Percentiles rank a stretch among this genome's conserved stretches.
These are phyloP conservation scores for Malaclemys terrapin DNA, from an alignment of 2,113 vertebrate genomes.

Conservation along the genomic window DNA sequence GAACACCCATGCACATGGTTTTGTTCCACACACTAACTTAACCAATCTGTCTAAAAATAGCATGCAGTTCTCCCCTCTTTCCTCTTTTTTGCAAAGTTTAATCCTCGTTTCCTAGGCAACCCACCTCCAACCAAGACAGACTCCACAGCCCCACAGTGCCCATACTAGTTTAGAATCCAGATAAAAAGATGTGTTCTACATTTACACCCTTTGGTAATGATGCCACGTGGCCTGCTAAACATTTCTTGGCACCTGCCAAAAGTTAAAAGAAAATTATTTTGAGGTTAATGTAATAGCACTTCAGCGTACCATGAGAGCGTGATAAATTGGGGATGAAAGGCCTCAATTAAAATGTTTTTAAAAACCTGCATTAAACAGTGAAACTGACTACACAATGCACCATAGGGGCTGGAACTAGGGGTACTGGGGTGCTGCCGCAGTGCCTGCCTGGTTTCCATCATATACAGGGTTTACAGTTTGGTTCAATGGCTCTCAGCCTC, in stretches of 20 bases:
- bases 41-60: background rate
- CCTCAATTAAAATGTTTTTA: background rate
- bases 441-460: background rate
- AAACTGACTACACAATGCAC: background rate
- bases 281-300: background rate
- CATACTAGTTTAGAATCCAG: background rate
- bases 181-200: background rate
- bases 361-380: background rate
- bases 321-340: background rate
- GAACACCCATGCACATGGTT: background rate
- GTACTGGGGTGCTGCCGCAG: background rate
- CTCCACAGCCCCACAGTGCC: background rate
- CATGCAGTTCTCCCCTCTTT: background rate
- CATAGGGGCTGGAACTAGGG: background rate
- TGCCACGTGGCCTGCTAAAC: background rate
- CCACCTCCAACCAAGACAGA: background rate
- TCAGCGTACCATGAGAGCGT: background rate
- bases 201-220: background rate
- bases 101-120: slow-evolving; percentile 29
- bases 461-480: too few species aligned
- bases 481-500: too few species aligned
- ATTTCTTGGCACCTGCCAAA: background rate
- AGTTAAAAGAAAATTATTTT: background rate
- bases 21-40: background rate
- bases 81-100: background rate